Evolutionary conservation across 1,140 invertebrate genomes (phyloP), one percentile per base, ranked within the genome.

Genomic region (Drosophila subobscura): DNA sequence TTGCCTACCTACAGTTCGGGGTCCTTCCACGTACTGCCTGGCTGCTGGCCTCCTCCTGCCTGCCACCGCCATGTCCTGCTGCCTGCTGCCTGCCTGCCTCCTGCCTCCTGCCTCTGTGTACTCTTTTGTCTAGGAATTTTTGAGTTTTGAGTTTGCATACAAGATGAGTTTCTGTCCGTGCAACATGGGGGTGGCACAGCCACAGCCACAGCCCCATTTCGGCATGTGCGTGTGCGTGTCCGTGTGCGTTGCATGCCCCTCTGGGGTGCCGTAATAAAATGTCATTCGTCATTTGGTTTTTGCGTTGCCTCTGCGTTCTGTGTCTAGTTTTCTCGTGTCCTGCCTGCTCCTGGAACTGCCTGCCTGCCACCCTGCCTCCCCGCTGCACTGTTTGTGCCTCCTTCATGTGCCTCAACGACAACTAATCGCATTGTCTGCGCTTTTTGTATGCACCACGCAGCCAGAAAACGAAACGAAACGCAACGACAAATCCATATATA

Each of bases 211-310:
- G 5, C 14, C 14, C 33, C 6, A 3, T 42, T 27, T 55, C 52
- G 73, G 55, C 46, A 65, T 85, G 67, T 76, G 72, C 78, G 80
- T 85, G 67, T 76, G 72, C 78, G 80, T 64, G 16, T 20, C 16
- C 16, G 16, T 75, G 80, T 64, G 66, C 58, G 33, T 37, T 37
- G 33, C 33, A 37, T 37, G 33, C 33, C 77, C 83, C 83, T 83
- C 61, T 70, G 85, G 84, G 67, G 78, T 88, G 83, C 78, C 79
- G 78, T 88, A 88, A 88, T 88, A 88, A 88, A 88, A 88, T 88
- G 83, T 88, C 83, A 88, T 88, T 88, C 83, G 83, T 88, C 83
- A 88, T 88, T 88, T 88, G 83, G 83, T 88, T 88, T 88, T 88
- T 83, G 83, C 83, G 81, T 68, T 86, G 83, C 29, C 7, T 46